Base-by-base conservation (phyloP, 2,113 vertebrate genomes). In the Misgurnus anguillicaudatus region DNA sequence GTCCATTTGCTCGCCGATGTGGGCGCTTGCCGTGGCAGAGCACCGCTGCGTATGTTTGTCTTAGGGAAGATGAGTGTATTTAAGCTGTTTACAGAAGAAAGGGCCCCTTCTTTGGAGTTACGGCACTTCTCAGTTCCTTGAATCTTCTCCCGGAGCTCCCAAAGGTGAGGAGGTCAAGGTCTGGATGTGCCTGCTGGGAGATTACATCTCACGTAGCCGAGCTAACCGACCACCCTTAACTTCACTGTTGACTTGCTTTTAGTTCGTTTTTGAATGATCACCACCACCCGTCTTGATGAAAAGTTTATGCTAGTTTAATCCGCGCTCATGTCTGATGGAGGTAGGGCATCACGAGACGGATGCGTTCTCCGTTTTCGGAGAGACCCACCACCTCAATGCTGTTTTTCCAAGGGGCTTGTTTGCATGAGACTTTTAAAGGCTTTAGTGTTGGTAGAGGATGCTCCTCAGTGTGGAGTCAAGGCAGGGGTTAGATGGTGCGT, bases 81-180 rank as follows among this genome's bases (percentile, higher is more conserved):
- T 81, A 87, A 89, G 83, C 58, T 89, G 87, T 90, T 92, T 89
- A 89, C 87, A 85, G 87, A 87, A 87, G 83, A 78, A 81, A 82
- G 73, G 65, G 67, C 62, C 78, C 82, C 82, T 78, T 63, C 78
- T 85, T 67, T 77, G 58, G 80, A 75, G n/a, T 85, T 74, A 82
- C 17, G 65, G 80, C 58, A 62, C 14, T 66, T 75, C 48, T 69
- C 21, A 80, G 66, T 57, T 77, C 61, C 65, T 45, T 31, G 41
- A 14, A 42, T 77, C 72, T 60, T 72, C 78, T 70, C 80, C 80
- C 81, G 80, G 75, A 80, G 82, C 80, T 85, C 64, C 85, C 84
- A 79, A 72, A 85, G 89, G 89, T 90, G 85, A 82, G 82, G 80
- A 92, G 91, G 91, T 93, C 82, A 90, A 85, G 88, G 88, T 88